A percentile compares a stretch with the other conserved stretches of the same genome.
Conservation (phyloP, 2,797 vertebrate species). For the Distichodus sexfasciatus region DNA sequence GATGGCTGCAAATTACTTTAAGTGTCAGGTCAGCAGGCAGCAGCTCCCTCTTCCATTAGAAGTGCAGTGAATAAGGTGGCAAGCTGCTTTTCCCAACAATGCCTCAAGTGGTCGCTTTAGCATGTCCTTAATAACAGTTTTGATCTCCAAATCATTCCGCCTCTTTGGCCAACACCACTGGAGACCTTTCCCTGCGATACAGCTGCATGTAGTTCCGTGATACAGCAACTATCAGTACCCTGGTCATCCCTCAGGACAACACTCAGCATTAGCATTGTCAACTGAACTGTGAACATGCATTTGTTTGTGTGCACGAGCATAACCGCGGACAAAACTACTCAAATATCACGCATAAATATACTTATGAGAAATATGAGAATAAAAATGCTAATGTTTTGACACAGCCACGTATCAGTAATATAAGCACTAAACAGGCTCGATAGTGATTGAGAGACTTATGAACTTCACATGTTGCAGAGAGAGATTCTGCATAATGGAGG, state of each 20-base stretch:
- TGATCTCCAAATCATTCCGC: neutral
- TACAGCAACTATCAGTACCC: neutral
- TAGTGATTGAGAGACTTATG: too few relatives aligned
- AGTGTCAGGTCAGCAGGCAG: neutral
- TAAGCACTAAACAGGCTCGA: too few relatives aligned
- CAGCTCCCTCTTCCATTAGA: slow-evolving; percentile 1
- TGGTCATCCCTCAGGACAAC: neutral
- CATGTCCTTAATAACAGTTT: neutral
- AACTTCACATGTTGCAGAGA: too few relatives aligned
- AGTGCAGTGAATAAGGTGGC: neutral
- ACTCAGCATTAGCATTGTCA: neutral
- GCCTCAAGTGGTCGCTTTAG: neutral
- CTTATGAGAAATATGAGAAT: too few relatives aligned
- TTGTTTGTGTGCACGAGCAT: neutral
- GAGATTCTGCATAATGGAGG: too few relatives aligned
- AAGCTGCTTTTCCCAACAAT: neutral
- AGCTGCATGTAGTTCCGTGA: too few relatives aligned
- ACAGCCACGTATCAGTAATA: too few relatives aligned
- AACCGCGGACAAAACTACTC: neutral
- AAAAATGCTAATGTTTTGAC: too few relatives aligned
- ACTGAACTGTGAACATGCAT: neutral
- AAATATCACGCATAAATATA: too few relatives aligned
- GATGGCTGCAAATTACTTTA: slow-evolving; percentile 1
- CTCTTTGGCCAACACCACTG: neutral
- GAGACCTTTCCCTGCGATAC: neutral